Evolutionary conservation across 1,140 invertebrate genomes (phyloP).

Genomic region (Drosophila tsacasi): DNA sequence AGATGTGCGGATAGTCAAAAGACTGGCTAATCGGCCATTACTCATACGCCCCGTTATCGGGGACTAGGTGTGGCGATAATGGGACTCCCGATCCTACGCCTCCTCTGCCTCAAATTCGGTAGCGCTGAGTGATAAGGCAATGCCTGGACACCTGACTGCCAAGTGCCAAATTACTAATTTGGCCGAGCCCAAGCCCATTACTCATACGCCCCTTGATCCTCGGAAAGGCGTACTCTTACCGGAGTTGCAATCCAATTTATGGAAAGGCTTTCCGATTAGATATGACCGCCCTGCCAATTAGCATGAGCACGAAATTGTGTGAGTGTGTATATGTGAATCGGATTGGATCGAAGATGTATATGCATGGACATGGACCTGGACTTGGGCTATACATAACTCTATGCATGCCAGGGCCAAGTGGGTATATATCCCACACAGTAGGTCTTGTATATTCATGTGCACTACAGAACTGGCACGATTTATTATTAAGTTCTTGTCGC

Average conservation of each 20-base stretch:
- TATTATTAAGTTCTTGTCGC: slow-evolving; percentile 38
- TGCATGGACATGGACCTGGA: not conserved
- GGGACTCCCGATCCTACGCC: not conserved
- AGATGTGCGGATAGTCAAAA: not conserved
- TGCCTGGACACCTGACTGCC: slow-evolving; percentile 37
- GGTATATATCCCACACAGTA: slow-evolving; percentile 6
- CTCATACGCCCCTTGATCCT: slow-evolving; percentile 25
- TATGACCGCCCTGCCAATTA: slow-evolving; percentile 15
- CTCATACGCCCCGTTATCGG: slow-evolving; percentile 59
- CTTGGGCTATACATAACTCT: slow-evolving; percentile 17
- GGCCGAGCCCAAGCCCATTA: slow-evolving; percentile 20
- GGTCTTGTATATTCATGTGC: slow-evolving; percentile 28
- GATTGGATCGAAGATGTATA: slow-evolving; percentile 3
- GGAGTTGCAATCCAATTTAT: slow-evolving; percentile 11
- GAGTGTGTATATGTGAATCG: not conserved
- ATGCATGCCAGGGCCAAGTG: slow-evolving; percentile 33
- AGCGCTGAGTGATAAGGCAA: slow-evolving; percentile 24
- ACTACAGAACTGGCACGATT: slow-evolving; percentile 43
- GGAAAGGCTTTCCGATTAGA: slow-evolving; percentile 24
- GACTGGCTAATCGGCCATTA: slow-evolving; percentile 34
- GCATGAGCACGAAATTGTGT: not conserved
- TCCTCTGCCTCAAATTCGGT: not conserved
- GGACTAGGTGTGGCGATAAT: slow-evolving; percentile 12
- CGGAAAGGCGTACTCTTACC: not conserved
- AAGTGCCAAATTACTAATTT: slow-evolving; percentile 15